Conservation (phyloP, 2,797 vertebrate genomes). For the Serranus cabrilla region DNA sequence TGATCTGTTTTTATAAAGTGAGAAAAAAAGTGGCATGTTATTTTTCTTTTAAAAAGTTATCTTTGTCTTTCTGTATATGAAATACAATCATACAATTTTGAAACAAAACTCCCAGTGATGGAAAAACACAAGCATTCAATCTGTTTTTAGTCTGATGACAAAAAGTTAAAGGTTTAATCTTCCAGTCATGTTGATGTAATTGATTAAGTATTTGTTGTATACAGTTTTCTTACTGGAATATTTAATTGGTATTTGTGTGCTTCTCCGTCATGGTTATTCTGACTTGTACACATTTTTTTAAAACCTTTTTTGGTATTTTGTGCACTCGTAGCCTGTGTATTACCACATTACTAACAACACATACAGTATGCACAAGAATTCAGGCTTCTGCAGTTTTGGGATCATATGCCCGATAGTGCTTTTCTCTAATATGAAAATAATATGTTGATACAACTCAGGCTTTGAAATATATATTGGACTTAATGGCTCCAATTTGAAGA, state of each 20-base stretch:
- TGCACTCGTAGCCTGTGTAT: background rate
- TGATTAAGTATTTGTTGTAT: no score
- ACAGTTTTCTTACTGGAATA: no score
- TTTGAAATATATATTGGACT: background rate
- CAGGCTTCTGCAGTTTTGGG: background rate
- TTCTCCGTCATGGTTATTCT: no score
- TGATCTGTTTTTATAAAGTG: no score
- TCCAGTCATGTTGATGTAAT: no score
- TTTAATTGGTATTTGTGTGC: no score
- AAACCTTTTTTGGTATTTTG: background rate
- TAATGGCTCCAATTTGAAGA: background rate
- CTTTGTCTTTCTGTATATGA: slow-evolving; percentile 1
- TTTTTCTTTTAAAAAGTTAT: background rate
- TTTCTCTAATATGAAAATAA: slow-evolving; percentile 1
- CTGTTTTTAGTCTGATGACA: no score
- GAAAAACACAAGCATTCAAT: background rate
- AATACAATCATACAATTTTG: background rate
- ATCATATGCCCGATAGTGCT: background rate
- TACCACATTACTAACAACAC: background rate
- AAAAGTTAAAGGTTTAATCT: no score
- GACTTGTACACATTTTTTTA: background rate
- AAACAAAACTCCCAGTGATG: background rate
- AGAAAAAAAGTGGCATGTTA: background rate
- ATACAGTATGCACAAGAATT: background rate
- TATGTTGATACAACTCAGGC: background rate